Percentiles rank a stretch among this genome's conserved stretches.
phyloP scores from a whole-genome alignment of 2,797 vertebrate genomes.

The Macroramphosus scolopax region DNA sequence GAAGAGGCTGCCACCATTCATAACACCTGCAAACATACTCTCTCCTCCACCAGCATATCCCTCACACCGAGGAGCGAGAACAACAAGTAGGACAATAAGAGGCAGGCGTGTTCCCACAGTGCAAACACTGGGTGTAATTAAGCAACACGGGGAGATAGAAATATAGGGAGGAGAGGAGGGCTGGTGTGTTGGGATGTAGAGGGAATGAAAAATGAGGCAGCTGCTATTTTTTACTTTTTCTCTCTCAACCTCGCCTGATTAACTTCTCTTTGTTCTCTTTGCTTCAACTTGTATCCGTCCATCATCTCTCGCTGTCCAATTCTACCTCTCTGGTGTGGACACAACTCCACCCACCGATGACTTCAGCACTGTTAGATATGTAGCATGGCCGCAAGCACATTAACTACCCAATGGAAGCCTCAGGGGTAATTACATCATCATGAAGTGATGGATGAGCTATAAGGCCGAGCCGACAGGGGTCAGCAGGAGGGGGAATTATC shows the following conservation, averaged over 20 bases:
- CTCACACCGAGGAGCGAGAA: conserved; percentile 36
- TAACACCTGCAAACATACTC: conserved; percentile 29
- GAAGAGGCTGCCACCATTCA: conserved; percentile 1
- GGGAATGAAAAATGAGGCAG: conserved; percentile 43
- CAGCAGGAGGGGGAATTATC: conserved; percentile 9
- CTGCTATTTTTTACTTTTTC: conserved; percentile 15
- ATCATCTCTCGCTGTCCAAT: conserved; percentile 1
- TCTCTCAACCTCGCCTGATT: neutral
- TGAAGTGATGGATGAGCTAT: conserved; percentile 31
- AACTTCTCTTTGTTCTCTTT: neutral
- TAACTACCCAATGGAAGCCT: neutral
- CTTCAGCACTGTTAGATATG: neutral
- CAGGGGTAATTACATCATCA: conserved; percentile 33
- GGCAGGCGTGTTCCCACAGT: conserved; percentile 48
- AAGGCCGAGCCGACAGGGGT: conserved; percentile 17
- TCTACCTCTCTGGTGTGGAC: neutral
- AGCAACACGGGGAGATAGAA: conserved; percentile 33
- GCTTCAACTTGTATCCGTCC: neutral
- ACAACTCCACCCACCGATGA: too few relatives aligned
- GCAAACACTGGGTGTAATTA: conserved; percentile 68
- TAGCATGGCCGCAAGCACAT: neutral
- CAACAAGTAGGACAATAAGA: conserved; percentile 66
- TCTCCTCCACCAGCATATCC: conserved; percentile 9
- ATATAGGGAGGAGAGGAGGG: conserved; percentile 27
- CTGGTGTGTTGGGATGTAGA: conserved; percentile 14